Evolutionary conservation across 2,888 invertebrate species (phyloP).

Genomic region (Tenthredo livida): DNA sequence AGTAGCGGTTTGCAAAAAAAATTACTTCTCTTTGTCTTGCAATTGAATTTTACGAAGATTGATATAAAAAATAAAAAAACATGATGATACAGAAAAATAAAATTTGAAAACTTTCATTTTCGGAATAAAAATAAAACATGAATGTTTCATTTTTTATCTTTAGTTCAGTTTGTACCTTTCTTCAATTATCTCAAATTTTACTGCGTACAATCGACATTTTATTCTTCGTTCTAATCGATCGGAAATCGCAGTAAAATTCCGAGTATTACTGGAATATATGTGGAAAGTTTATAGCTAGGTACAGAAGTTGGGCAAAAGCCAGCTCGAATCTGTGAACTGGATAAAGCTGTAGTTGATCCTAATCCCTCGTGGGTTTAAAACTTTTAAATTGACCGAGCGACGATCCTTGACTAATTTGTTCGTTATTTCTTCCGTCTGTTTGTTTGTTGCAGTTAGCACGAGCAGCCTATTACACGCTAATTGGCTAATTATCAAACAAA

Average conservation of each 20-base stretch:
- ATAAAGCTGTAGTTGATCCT: not conserved
- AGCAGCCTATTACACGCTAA: not conserved
- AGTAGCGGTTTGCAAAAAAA: too few species aligned
- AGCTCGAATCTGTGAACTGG: not conserved
- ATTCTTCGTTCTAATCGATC: not conserved
- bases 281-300: not conserved
- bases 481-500: constrained; percentile 21
- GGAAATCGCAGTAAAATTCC: not conserved
- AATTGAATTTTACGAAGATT: too few species aligned
- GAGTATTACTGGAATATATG: too few species aligned
- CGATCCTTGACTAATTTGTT: constrained; percentile 37
- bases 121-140: not conserved
- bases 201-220: not conserved
- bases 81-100: too few species aligned
- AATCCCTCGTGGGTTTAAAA: constrained; percentile 11
- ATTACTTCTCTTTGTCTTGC: too few species aligned
- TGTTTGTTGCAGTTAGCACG: not conserved
- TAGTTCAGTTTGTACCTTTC: not conserved
- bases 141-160: not conserved
- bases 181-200: not conserved
- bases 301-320: not conserved
- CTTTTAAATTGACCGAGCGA: constrained; percentile 13
- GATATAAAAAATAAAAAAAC: too few species aligned
- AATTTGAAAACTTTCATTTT: too few species aligned
- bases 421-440: not conserved